A percentile compares a stretch with the other conserved stretches of the same genome.
These are phyloP conservation scores for Cyphomyrmex costatus DNA, from an alignment of 1,140 invertebrate genomes.

Conservation along the genomic window DNA sequence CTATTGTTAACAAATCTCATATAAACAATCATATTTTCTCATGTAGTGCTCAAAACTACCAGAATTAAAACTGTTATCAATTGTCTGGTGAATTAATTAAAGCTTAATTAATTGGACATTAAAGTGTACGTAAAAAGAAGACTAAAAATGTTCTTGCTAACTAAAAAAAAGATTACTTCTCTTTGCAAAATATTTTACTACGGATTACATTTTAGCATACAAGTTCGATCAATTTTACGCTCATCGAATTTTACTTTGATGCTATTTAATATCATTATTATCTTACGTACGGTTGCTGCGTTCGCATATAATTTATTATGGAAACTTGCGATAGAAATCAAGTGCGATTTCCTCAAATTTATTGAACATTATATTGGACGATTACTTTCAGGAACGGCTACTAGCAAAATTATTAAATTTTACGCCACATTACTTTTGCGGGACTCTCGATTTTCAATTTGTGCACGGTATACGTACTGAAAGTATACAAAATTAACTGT, in stretches of 20 bases:
- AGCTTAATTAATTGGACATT: neutral
- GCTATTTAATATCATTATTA: constrained; percentile 43
- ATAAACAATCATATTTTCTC: neutral
- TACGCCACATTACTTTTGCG: constrained; percentile 38
- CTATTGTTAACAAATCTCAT: constrained; percentile 3
- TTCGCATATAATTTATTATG: constrained; percentile 34
- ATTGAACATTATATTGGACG: constrained; percentile 41
- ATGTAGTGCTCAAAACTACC: neutral
- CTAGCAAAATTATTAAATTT: constrained; percentile 55
- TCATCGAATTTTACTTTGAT: constrained; percentile 20
- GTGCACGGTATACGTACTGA: neutral
- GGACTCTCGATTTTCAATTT: constrained; percentile 47
- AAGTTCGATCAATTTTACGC: constrained; percentile 27
- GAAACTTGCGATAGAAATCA: constrained; percentile 51
- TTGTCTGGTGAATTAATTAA: constrained; percentile 2
- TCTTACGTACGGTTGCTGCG: constrained; percentile 11
- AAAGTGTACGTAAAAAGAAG: neutral
- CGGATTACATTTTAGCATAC: neutral
- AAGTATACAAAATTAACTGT: constrained; percentile 42
- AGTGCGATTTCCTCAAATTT: constrained; percentile 54
- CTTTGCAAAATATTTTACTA: constrained; percentile 2
- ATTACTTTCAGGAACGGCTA: constrained; percentile 27
- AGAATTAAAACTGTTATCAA: neutral
- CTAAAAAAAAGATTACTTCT: neutral
- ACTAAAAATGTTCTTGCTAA: neutral